Base-by-base conservation (phyloP, 2,888 invertebrate genomes). In the Ophion ventricosus region DNA sequence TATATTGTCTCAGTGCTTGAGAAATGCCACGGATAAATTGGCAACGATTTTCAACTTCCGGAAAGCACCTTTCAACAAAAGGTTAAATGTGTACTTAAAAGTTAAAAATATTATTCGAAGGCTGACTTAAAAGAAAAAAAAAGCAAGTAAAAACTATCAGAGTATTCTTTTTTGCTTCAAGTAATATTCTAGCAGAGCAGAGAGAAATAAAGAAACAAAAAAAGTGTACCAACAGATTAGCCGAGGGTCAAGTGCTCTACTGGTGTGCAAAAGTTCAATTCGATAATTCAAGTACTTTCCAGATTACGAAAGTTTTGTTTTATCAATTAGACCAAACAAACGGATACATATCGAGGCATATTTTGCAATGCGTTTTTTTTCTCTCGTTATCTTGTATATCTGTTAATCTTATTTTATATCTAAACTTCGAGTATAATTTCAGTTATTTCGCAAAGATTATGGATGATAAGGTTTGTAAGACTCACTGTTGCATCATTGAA, bases 371-470 rank as follows among this genome's bases (percentile, higher is more conserved):
- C 49, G 17, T 14, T 54, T 49, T 43, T 43, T 49, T 43, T 43
- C 17, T 49, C 49, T 49, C 49, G 17, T 14, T 14, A 49, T 49
- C 59, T 3, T 25, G 23, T 23, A 40, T 40, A n/a, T 8, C 26
- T 54, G 10, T 25, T n/a, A 11, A 69, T n/a, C 26, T 49, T 1
- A 23, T 29, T 54, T 64, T 26, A 23, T 35, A 35, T 76, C 35
- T 23, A 26, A 70, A 56, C 29, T 25, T 61, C 25, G 59, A 49
- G 35, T 63, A 61, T 35, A 29, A 54, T 63, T 63, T 61, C 29
- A 61, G 69, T 69, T 49, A 26, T 26, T 76, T 26, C 77, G 70
- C 61, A 78, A n/a, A 29, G 69, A 78, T 70, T 35, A 78, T 63
- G 20, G 63, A 78, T 56, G 61, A 74, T 26, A 49, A 54, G 54